Evolutionary conservation across 1,140 invertebrate genomes (phyloP), one percentile per base, ranked within the genome.

Genomic region (Eufriesea mexicana): DNA sequence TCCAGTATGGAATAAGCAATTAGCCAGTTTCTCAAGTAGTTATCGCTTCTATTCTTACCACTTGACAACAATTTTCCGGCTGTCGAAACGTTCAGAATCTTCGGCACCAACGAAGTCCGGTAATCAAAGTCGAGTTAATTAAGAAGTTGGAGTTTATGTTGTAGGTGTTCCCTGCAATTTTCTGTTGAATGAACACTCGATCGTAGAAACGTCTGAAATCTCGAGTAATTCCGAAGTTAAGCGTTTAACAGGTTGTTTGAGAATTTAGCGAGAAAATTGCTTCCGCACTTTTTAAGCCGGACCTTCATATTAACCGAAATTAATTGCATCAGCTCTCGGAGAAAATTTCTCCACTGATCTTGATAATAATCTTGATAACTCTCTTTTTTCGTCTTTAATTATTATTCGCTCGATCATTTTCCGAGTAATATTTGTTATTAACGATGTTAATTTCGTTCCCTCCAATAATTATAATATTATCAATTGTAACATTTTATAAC

Each of bases 71-170:
- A 4, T 51, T 64, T 76, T 76, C 47, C 35, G 28, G 28, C 35
- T 25, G 35, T 35, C 57, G 12, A 64, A 76, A 64, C 59, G n/a
- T 35, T 76, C 7, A 1, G 28, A 42, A 2, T 64, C 51, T 20
- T 64, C 18, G 9, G 28, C 42, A 62, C 5, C 16, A 64, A 14
- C 9, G 14, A 76, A 49, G 23, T n/a, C 45, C 7, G 14, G 54
- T 28, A 57, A 57, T 73, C 42, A 47, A 54, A 73, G 71, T 25
- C 55, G 23, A 59, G 71, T 59, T 73, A 57, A 73, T 73, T 42
- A 73, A 18, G 54, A 73, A 25, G 54, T 73, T 73, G 20, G 54
- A 23, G 20, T 73, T 73, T 73, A 55, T 9, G 51, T 57, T 57
- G 18, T 23, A 49, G 23, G 12, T 49, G 45, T 49, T 16, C 45